phyloP scores from a whole-genome alignment of 1,140 invertebrate species.

The Idris sp. region DNA sequence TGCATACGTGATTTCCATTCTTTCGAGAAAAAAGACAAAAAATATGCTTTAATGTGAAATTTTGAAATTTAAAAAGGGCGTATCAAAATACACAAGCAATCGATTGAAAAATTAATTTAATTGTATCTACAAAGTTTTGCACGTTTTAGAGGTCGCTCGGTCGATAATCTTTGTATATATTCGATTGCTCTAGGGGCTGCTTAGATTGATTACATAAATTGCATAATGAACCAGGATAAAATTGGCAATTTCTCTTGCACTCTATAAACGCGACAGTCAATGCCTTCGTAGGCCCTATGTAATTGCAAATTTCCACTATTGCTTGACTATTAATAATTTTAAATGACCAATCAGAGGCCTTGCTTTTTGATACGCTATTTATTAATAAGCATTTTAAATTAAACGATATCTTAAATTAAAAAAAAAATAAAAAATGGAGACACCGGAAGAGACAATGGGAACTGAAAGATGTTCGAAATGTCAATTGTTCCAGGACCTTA shows the following conservation, averaged over 20 bases:
- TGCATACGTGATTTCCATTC: constrained; percentile 35
- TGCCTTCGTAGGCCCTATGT: too few relatives aligned
- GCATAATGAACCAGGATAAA: constrained; percentile 13
- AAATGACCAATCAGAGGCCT: too few relatives aligned
- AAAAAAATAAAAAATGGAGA: constrained; percentile 22
- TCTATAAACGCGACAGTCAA: too few relatives aligned
- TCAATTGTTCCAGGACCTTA: constrained; percentile 78
- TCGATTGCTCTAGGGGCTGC: background rate
- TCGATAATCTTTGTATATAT: constrained; percentile 7
- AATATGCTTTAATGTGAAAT: constrained; percentile 12
- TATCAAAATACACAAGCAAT: constrained; percentile 30
- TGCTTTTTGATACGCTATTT: constrained; percentile 19
- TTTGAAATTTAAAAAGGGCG: constrained; percentile 15
- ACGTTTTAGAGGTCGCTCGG: background rate
- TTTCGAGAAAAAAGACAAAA: too few relatives aligned
- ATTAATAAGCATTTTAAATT: background rate
- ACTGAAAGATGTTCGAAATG: constrained; percentile 75
- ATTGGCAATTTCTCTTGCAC: constrained; percentile 20
- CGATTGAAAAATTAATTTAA: constrained; percentile 17
- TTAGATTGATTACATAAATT: constrained; percentile 24
- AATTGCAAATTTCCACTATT: too few relatives aligned
- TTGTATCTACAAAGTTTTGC: background rate
- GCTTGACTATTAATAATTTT: too few relatives aligned
- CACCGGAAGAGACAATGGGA: constrained; percentile 62
- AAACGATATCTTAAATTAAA: too few relatives aligned